Evolutionary conservation across 1,140 invertebrate species (phyloP), one percentile per base, ranked within the genome.

Genomic region (Doryteuthis pealeii): DNA sequence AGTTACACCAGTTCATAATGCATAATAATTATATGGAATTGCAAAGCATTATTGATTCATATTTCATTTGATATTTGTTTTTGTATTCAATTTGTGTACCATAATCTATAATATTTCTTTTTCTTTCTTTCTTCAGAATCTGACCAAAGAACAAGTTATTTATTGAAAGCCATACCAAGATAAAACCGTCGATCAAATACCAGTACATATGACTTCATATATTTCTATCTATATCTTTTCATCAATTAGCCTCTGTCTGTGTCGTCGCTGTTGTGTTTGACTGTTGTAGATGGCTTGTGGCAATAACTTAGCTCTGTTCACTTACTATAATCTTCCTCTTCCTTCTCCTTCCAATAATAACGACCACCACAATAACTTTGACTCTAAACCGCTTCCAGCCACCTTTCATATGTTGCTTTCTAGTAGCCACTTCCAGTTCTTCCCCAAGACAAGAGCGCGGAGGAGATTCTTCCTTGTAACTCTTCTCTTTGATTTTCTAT

Each of bases 91-190:
- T n/a, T n/a, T n/a, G n/a, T n/a, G n/a, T n/a, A n/a, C n/a, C n/a
- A n/a, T n/a, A n/a, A n/a, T n/a, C n/a, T n/a, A n/a, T n/a, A n/a
- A n/a, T n/a, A n/a, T n/a, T n/a, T 40, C 4, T 40, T 40, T 40
- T 10, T 71, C 68, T 82, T 84, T 85, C 80, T 84, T 74, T 76
- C 90, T 90, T 68, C 90, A 99, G 96, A 99, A 99, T 90, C 93
- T 99, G 72, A 98, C 96, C 49, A 98, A 98, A 89, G 97, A 99
- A 87, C 99, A 99, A 95, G 98, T 97, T 70, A 97, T 99, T 87
- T 99, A 99, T 87, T 99, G 98, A 98, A 98, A 98, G 88, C 94
- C 96, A 0, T 99, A 94, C 87, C 90, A 92, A n/a, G 97, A 99
- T 89, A 97, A 97, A 87, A 95, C 93, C 14, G 96, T 84, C 91